Conservation (phyloP, 2,888 invertebrate species). For the Zeuzera pyrina region DNA sequence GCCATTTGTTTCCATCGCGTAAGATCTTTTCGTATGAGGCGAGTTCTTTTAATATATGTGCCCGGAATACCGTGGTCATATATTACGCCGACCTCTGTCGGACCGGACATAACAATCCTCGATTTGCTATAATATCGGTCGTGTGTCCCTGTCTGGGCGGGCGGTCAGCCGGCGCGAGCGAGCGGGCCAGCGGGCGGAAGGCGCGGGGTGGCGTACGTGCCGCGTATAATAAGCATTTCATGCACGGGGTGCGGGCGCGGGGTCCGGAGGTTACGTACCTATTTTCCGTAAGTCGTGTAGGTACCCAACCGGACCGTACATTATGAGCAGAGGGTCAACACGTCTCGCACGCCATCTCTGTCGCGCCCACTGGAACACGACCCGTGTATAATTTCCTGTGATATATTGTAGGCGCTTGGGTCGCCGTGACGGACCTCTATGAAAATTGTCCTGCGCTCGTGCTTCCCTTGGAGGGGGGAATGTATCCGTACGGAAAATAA, state of each 20-base stretch:
- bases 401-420: conserved; percentile 59
- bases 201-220: conserved; percentile 67
- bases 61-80: conserved; percentile 74
- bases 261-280: conserved; percentile 58
- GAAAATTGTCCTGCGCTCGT: conserved; percentile 44
- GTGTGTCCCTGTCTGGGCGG: conserved; percentile 53
- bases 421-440: conserved; percentile 54
- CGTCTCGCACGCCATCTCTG: conserved; percentile 51
- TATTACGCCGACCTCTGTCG: conserved; percentile 73
- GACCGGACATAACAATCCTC: conserved; percentile 74
- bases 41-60: conserved; percentile 74
- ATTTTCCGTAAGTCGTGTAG: conserved; percentile 71
- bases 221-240: conserved; percentile 76
- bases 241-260: conserved; percentile 69
- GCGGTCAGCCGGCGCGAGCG: conserved; percentile 39
- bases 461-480: conserved; percentile 21
- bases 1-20: conserved; percentile 71
- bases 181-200: conserved; percentile 45
- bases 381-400: conserved; percentile 67
- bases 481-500: conserved; percentile 28
- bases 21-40: conserved; percentile 72
- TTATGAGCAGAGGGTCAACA: conserved; percentile 73
- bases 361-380: conserved; percentile 49
- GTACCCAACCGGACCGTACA: conserved; percentile 74
- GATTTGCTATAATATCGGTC: conserved; percentile 73